phyloP scores from a whole-genome alignment of 2,797 vertebrate genomes.

The Tapera naevia region DNA sequence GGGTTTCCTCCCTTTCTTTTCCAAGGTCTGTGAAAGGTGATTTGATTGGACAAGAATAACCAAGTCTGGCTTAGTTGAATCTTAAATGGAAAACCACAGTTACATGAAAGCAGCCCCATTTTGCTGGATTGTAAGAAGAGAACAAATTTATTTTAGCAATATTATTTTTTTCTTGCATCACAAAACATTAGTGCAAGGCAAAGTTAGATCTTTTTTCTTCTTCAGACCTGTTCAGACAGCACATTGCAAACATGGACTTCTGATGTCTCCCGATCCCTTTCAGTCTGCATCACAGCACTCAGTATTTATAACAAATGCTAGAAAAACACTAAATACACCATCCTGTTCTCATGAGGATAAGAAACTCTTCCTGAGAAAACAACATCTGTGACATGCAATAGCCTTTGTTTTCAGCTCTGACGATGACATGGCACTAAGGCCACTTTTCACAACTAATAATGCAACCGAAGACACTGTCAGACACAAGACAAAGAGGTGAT shows the following conservation, averaged over 20 bases:
- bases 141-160: not conserved
- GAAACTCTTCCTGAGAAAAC: not conserved
- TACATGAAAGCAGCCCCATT: not conserved
- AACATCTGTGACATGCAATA: not conserved
- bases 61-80: not conserved
- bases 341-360: not conserved
- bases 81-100: not conserved
- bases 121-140: not conserved
- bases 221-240: not conserved
- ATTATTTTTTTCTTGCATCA: not conserved
- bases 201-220: not conserved
- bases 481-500: not conserved
- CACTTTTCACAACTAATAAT: not conserved
- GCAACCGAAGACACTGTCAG: not conserved
- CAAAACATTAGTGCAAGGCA: not conserved
- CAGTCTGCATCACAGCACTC: not conserved
- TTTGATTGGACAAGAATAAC: not conserved
- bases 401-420: not conserved
- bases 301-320: not conserved
- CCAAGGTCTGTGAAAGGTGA: not conserved
- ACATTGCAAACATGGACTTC: not conserved
- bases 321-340: not conserved
- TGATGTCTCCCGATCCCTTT: not conserved
- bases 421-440: not conserved
- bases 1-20: not conserved